phyloP scores from a whole-genome alignment of 1,140 invertebrate genomes.

The Eulimnadia texana region DNA sequence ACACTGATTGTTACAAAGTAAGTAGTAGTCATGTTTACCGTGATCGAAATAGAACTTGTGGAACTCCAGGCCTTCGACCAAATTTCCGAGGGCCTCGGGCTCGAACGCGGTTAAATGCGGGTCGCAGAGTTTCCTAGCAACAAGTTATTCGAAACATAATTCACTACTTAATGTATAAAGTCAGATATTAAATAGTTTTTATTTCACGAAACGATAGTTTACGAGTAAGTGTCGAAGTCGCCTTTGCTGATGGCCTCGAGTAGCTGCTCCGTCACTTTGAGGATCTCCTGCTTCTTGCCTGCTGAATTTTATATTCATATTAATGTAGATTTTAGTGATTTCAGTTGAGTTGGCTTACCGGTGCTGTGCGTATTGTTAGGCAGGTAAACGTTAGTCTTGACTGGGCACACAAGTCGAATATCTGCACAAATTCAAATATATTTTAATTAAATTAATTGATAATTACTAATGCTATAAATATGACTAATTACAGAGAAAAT shows the following conservation, averaged over 20 bases:
- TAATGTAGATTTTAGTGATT: too few species aligned
- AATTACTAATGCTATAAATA: background rate
- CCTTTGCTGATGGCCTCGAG: constrained; percentile 95
- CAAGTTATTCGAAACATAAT: background rate
- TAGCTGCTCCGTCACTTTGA: constrained; percentile 95
- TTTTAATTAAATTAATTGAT: background rate
- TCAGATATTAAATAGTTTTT: too few species aligned
- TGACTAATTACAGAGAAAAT: background rate
- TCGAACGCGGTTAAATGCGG: constrained; percentile 97
- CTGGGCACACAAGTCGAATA: constrained; percentile 52
- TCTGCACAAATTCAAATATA: constrained; percentile 36
- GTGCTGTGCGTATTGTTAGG: constrained; percentile 50
- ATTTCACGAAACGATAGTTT: constrained; percentile 25
- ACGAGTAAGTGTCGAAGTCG: constrained; percentile 92
- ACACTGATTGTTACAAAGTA: background rate
- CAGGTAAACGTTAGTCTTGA: constrained; percentile 50
- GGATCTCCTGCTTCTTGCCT: constrained; percentile 93
- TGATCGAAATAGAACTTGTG: constrained; percentile 99
- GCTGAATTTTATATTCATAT: too few species aligned
- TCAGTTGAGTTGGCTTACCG: too few species aligned
- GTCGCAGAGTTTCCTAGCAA: constrained; percentile 87
- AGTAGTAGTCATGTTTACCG: constrained; percentile 59
- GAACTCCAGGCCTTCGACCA: constrained; percentile 99
- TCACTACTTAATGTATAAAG: background rate
- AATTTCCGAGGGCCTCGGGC: constrained; percentile 93